Evolutionary conservation across 2,113 vertebrate genomes (phyloP), one percentile per base, ranked within the genome.

Genomic region (Psilopsiagon aymara): DNA sequence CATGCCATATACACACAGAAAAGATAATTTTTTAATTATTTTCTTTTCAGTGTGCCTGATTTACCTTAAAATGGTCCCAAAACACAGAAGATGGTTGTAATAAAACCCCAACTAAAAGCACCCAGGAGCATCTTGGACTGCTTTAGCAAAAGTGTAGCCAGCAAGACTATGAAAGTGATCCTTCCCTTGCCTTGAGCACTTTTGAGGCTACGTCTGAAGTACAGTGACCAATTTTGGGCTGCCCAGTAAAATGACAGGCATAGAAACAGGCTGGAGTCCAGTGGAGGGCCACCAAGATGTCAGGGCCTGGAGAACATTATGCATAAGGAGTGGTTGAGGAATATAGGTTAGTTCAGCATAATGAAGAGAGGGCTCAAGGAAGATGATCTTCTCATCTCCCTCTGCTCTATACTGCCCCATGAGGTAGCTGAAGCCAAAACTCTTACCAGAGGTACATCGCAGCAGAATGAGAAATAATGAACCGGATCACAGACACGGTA

Each of bases 111-210:
- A 6, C 7, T 33, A 33, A 47, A 53, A 18, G 21, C 3, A 60
- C 16, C 10, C 2, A 11, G 23, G 7, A 8, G 0, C 14, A 11
- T 8, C 10, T 59, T 44, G 17, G 28, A 10, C 28, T 82, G 23
- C 33, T 29, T 39, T 43, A 76, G 6, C 4, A 21, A 17, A 62
- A 14, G 3, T 21, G 3, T 23, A 39, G 51, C 21, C 25, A 94
- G 23, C 28, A 66, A 5, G 15, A 27, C 19, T 39, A 1, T 13
- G 5, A n/a, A 46, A 31, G 13, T 21, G 27, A 62, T 47, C 17
- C 27, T 37, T 62, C 17, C 9, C 2, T 13, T 52, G 29, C 35
- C 29, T 41, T 20, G 55, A 75, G 14, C 24, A 13, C 29, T 49
- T 43, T 16, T 37, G 75, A 84, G 39, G 19, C 6, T 44, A 51